These are phyloP conservation scores for Caenorhabditis latens DNA, from an alignment of 1,140 invertebrate genomes.

Conservation along the genomic window DNA sequence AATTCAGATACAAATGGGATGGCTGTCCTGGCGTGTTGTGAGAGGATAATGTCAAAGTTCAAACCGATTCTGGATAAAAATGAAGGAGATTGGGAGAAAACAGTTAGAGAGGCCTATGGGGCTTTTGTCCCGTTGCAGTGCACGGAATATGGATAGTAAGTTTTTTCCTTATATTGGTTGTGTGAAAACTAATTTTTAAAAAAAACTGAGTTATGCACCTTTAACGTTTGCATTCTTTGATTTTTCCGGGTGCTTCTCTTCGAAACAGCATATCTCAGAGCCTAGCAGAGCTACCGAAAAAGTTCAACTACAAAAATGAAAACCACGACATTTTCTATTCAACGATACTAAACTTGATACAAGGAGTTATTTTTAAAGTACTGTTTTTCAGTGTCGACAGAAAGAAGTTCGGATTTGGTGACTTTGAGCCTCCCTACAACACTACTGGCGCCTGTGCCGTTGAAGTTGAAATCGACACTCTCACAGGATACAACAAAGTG, in stretches of 20 bases:
- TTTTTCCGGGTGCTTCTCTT: too few relatives aligned
- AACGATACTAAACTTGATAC: too few relatives aligned
- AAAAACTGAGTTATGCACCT: too few relatives aligned
- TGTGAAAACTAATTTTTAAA: background rate
- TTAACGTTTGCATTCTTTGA: too few relatives aligned
- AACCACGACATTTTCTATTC: too few relatives aligned
- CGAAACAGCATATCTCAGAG: too few relatives aligned
- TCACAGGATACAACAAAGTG: conserved; percentile 79
- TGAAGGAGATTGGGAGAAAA: conserved; percentile 86
- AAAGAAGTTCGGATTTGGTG: conserved; percentile 8
- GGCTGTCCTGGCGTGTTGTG: conserved; percentile 83
- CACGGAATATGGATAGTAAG: conserved; percentile 65
- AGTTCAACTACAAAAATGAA: background rate
- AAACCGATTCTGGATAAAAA: conserved; percentile 84
- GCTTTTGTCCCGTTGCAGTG: conserved; percentile 65
- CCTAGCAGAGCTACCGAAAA: too few relatives aligned
- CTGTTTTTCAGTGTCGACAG: conserved; percentile 56
- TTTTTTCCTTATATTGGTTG: background rate
- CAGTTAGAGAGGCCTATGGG: conserved; percentile 82
- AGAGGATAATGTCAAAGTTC: conserved; percentile 84
- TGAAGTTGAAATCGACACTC: conserved; percentile 79
- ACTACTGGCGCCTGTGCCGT: conserved; percentile 74
- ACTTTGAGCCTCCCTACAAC: conserved; percentile 63
- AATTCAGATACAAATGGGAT: conserved; percentile 93
- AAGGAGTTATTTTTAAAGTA: background rate